Evolutionary conservation across 2,888 invertebrate species (phyloP), one percentile per base, ranked within the genome.

Genomic region (Pachliopta kotzebuea): DNA sequence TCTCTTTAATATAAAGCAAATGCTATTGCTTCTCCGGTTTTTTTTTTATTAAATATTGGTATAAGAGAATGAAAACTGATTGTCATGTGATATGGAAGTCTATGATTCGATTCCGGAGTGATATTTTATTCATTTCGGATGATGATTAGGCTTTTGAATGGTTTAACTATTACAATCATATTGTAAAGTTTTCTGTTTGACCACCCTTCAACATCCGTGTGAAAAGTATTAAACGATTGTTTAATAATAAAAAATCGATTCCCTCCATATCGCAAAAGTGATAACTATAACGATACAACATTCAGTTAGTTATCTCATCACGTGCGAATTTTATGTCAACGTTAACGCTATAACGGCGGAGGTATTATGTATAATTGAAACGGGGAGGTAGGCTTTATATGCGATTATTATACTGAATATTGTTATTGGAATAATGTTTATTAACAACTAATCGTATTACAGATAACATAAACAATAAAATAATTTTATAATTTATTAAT

Each of bases 251-350:
- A 3, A 24, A 58, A 63, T 49, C 54, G 63, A 54, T 63, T 62
- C 66, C 52, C 61, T 66, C 66, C 71, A 72, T 60, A 60, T 50
- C 49, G 50, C 55, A 23, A 49, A 8, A 17, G 31, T 55, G 59
- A 60, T 60, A 31, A 60, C 49, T 50, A 37, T 63, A 54, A 63
- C 2, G 24, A 31, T 24, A 63, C 70, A 72, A 73, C 71, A 70
- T 68, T 66, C 68, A 70, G 71, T 79, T 74, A 73, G 76, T 72
- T 76, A 72, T 70, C 78, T 31, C 61, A 60, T 67, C 80, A 80
- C 77, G 80, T 77, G 70, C 74, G 62, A 68, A 70, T 72, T 79
- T 79, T 80, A 81, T 79, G 75, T 64, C 68, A 66, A 57, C 60
- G 56, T 53, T 56, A 14, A 57, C 50, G 56, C 56, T 29, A 60